These are phyloP conservation scores for Saccostrea echinata DNA, from an alignment of 1,140 invertebrate genomes.

Conservation along the genomic window DNA sequence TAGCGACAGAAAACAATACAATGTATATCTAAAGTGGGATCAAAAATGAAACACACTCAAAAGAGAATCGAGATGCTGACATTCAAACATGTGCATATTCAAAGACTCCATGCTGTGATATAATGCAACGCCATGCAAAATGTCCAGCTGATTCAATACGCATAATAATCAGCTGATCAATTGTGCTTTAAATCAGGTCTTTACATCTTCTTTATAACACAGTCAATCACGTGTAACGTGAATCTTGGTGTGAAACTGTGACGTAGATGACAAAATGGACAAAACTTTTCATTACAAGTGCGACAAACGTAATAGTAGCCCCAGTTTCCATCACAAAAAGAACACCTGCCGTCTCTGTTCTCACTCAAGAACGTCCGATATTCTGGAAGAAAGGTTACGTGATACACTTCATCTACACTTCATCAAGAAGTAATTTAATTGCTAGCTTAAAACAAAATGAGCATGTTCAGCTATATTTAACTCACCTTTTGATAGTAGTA, in stretches of 20 bases:
- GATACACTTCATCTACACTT: neutral
- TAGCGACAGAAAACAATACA: too few species aligned
- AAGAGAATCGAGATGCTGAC: too few species aligned
- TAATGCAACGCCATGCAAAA: too few species aligned
- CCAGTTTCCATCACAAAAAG: neutral
- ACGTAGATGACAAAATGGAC: neutral
- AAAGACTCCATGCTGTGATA: too few species aligned
- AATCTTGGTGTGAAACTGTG: neutral
- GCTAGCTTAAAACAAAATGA: neutral
- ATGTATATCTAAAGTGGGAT: too few species aligned
- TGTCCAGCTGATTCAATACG: too few species aligned
- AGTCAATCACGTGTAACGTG: slow-evolving; percentile 3
- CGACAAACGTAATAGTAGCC: neutral
- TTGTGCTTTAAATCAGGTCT: neutral
- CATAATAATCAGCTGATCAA: too few species aligned
- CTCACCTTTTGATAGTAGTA: neutral
- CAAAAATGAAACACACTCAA: too few species aligned
- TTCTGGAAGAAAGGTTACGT: neutral
- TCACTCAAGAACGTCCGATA: neutral
- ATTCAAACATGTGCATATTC: too few species aligned
- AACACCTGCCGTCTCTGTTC: neutral
- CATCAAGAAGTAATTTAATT: neutral
- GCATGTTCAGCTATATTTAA: neutral
- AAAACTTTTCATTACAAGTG: neutral
- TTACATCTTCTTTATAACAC: neutral